phyloP scores from a whole-genome alignment of 2,888 invertebrate genomes.

The Acanthacorydalis orientalis region DNA sequence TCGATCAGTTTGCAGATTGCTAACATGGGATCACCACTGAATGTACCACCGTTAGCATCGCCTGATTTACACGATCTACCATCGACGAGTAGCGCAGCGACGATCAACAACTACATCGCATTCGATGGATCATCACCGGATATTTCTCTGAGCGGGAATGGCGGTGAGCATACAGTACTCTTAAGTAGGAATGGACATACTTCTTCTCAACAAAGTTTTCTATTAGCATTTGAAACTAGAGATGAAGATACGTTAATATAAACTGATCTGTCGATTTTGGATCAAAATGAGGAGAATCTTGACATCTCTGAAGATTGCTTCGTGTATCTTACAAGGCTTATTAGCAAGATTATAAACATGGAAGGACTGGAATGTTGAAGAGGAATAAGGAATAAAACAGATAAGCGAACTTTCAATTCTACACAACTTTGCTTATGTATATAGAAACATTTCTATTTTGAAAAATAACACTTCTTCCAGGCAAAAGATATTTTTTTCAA shows the following conservation, averaged over 20 bases:
- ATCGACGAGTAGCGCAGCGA: slow-evolving; percentile 30
- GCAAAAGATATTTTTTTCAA: no score
- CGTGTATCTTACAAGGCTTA: no score
- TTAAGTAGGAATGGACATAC: slow-evolving; percentile 39
- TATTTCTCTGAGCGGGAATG: slow-evolving; percentile 47
- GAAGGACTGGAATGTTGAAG: no score
- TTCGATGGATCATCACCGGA: slow-evolving; percentile 37
- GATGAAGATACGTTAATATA: slow-evolving; percentile 77
- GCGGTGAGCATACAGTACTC: slow-evolving; percentile 42
- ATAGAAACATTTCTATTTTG: no score
- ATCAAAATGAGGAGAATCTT: no score
- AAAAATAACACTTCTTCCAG: no score
- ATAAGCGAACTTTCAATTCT: no score
- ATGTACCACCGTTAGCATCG: slow-evolving; percentile 42
- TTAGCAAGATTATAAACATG: no score
- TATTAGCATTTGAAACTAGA: slow-evolving; percentile 62
- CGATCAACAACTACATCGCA: slow-evolving; percentile 30
- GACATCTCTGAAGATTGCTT: no score
- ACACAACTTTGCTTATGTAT: no score
- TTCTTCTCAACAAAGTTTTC: slow-evolving; percentile 57
- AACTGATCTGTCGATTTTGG: slow-evolving; percentile 13
- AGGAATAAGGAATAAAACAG: no score
- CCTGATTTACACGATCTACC: slow-evolving; percentile 40
- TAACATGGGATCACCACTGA: slow-evolving; percentile 35
- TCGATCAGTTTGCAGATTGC: slow-evolving; percentile 44